Conservation (phyloP, 2,113 vertebrate genomes). For the Plecturocebus donacophilus region DNA sequence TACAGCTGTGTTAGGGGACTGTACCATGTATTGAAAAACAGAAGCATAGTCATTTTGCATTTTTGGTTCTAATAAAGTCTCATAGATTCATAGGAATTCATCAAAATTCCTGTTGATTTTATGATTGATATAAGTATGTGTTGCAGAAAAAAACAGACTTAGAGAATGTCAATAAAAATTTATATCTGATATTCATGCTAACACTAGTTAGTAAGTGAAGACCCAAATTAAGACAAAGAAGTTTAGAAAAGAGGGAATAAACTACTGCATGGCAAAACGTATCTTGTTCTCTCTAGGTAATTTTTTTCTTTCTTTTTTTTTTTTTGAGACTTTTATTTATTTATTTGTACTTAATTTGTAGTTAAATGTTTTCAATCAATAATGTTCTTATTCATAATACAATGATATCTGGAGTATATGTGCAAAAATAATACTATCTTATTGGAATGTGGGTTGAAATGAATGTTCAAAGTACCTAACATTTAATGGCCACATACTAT, state of each 20-base stretch:
- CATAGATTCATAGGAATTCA: too few species aligned
- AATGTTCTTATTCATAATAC: not conserved
- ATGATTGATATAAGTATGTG: not conserved
- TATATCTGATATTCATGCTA: not conserved
- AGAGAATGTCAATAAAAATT: not conserved
- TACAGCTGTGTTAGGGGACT: slow-evolving; percentile 64
- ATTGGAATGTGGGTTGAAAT: not conserved
- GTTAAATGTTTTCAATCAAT: slow-evolving; percentile 16
- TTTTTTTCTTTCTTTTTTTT: not conserved
- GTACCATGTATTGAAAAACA: slow-evolving; percentile 34
- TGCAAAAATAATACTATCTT: not conserved
- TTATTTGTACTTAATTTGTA: not conserved
- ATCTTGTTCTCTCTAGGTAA: not conserved
- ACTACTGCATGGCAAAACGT: not conserved
- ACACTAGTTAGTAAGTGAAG: not conserved
- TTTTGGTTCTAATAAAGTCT: slow-evolving; percentile 44
- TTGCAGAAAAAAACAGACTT: not conserved
- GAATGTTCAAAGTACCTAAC: not conserved
- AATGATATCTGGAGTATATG: not conserved
- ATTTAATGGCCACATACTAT: not conserved
- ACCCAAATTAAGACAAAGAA: not conserved
- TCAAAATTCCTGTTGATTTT: not conserved
- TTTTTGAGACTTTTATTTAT: not conserved
- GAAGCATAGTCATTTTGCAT: not conserved
- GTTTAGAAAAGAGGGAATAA: not conserved